These are phyloP conservation scores for Sitophilus oryzae DNA, from an alignment of 1,140 invertebrate species.

Conservation along the genomic window DNA sequence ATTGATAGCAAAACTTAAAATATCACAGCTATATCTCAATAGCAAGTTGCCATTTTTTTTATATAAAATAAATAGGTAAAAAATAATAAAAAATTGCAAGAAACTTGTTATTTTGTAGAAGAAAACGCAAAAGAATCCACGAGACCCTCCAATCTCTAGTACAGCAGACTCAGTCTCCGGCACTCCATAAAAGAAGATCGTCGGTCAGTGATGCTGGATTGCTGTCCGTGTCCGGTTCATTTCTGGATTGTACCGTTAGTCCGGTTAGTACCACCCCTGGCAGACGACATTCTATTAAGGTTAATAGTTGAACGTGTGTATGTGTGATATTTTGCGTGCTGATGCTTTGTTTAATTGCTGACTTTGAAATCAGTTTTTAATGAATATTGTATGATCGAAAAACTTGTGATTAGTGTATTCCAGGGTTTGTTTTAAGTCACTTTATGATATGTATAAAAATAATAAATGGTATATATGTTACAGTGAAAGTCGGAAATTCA, in stretches of 20 bases:
- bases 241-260: constrained; percentile 77
- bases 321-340: constrained; percentile 1
- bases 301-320: background rate
- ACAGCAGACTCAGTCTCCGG: constrained; percentile 49
- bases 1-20: no score
- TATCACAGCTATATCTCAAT: no score
- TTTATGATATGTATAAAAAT: no score
- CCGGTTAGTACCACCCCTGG: constrained; percentile 50
- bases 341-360: no score
- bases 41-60: background rate
- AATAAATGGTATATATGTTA: no score
- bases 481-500: no score
- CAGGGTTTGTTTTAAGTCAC: background rate
- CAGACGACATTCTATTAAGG: constrained; percentile 10
- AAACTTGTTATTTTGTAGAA: constrained; percentile 32
- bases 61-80: background rate
- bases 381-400: no score
- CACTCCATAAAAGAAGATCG: constrained; percentile 63
- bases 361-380: no score
- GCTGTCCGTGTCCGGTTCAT: constrained; percentile 78
- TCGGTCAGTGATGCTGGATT: constrained; percentile 76
- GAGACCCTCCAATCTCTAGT: constrained; percentile 41
- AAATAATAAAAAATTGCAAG: background rate
- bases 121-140: constrained; percentile 70
- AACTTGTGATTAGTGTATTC: background rate